These are phyloP conservation scores for Urocitellus parryii DNA, from an alignment of 2,113 vertebrate species.

Conservation along the genomic window DNA sequence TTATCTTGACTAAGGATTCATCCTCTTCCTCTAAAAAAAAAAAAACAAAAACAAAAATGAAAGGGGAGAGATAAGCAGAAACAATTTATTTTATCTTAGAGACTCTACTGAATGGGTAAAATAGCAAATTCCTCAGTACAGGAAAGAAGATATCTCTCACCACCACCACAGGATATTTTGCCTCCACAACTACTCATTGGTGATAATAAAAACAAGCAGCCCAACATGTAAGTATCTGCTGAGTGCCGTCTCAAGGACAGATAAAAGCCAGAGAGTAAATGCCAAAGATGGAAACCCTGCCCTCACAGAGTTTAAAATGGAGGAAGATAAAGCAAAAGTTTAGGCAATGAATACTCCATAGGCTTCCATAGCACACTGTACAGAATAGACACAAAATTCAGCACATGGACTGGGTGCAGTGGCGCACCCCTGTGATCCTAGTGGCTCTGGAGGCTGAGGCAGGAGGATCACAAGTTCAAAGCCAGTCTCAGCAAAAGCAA, in stretches of 20 bases:
- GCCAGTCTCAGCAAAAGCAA: no score
- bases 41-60: not conserved
- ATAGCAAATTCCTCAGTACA: not conserved
- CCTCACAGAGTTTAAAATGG: not conserved
- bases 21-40: not conserved
- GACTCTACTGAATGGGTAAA: conserved; percentile 3
- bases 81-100: not conserved
- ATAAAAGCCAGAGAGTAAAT: not conserved
- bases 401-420: not conserved
- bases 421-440: no score
- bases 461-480: no score
- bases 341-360: not conserved
- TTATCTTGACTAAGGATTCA: not conserved
- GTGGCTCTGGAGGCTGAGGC: no score
- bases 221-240: not conserved
- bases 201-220: conserved; percentile 20
- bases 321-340: conserved; percentile 19
- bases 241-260: not conserved
- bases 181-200: not conserved
- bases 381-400: not conserved
- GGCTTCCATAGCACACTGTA: not conserved
- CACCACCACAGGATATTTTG: not conserved
- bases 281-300: not conserved
- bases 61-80: not conserved
- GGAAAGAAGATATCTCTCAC: not conserved